phyloP scores from a whole-genome alignment of 2,113 vertebrate genomes.

The Pterocles gutturalis region DNA sequence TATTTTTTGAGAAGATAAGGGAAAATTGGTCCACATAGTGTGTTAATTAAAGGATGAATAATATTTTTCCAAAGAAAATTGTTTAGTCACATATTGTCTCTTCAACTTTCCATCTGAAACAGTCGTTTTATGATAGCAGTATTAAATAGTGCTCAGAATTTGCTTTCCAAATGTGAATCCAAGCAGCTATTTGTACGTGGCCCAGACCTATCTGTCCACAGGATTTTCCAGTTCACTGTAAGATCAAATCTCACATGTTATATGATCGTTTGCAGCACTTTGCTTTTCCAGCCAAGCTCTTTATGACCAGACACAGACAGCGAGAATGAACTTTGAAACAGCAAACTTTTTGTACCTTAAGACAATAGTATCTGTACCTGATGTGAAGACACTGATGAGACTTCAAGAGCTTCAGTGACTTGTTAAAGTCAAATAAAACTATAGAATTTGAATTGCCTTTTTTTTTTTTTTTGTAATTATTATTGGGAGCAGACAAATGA shows the following conservation, averaged over 20 bases:
- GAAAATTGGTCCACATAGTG: background rate
- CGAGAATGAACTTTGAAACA: background rate
- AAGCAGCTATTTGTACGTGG: background rate
- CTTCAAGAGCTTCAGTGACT: background rate
- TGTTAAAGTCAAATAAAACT: background rate
- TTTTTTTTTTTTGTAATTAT: background rate
- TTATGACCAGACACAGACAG: background rate
- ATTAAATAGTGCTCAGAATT: background rate
- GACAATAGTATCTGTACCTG: background rate
- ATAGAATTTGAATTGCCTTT: background rate
- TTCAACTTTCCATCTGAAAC: background rate
- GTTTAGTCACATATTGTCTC: background rate
- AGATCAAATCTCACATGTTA: background rate
- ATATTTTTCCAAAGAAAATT: background rate
- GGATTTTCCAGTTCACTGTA: background rate
- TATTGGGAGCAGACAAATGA: background rate
- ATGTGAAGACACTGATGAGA: background rate
- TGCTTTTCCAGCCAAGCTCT: background rate
- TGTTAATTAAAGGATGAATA: background rate
- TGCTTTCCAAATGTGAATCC: background rate
- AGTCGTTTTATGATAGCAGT: background rate
- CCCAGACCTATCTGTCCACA: background rate
- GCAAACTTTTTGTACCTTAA: background rate
- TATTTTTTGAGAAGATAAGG: background rate
- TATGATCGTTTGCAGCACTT: background rate